Evolutionary conservation across 2,888 invertebrate genomes (phyloP).

Genomic region (Bruchidius siliquastri): DNA sequence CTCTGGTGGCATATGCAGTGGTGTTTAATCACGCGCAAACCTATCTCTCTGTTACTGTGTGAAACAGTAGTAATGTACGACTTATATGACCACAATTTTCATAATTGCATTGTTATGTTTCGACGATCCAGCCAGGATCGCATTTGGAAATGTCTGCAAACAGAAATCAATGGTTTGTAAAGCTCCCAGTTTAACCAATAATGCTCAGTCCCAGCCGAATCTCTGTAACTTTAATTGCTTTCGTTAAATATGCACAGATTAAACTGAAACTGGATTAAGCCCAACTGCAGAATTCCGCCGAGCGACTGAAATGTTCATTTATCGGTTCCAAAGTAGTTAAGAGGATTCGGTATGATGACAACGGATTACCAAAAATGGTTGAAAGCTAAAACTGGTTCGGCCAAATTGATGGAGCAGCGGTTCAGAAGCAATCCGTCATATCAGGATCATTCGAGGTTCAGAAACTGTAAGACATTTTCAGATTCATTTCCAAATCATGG

Average conservation of each 20-base stretch:
- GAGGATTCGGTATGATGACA: background rate
- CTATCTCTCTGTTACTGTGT: background rate
- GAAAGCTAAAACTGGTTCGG: background rate
- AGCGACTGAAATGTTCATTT: background rate
- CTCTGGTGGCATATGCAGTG: too few species aligned
- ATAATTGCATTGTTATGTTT: background rate
- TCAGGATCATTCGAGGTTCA: too few species aligned
- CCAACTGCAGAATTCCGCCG: background rate
- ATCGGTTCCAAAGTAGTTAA: background rate
- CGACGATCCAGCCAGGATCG: background rate
- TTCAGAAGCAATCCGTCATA: background rate
- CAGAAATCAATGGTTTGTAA: background rate
- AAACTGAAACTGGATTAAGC: background rate
- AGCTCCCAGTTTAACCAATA: background rate
- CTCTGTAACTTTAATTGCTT: background rate
- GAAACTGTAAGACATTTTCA: too few species aligned
- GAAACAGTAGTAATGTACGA: background rate
- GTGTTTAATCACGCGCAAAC: too few species aligned
- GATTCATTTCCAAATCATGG: too few species aligned
- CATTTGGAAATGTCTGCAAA: background rate
- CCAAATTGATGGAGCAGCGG: background rate
- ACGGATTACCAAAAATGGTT: background rate
- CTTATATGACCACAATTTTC: background rate
- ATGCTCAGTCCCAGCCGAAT: background rate
- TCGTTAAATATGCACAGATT: background rate